phyloP scores from a whole-genome alignment of 2,797 vertebrate genomes.

The Sebastes steindachneri region DNA sequence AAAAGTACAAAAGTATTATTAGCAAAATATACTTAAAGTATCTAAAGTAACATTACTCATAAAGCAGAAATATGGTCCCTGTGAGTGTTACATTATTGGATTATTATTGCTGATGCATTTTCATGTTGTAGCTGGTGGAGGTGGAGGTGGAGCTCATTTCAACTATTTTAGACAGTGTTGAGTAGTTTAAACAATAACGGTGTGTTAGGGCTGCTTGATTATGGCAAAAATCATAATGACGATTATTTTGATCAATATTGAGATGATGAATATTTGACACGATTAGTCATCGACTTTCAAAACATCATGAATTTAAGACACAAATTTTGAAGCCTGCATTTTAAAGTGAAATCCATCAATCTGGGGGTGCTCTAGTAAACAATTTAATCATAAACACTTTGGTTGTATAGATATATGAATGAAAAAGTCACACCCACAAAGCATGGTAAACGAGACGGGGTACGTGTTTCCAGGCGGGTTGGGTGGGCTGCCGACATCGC shows the following conservation, averaged over 20 bases:
- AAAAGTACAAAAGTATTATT: not conserved
- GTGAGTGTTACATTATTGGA: not conserved
- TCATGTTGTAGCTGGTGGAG: not conserved
- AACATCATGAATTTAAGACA: too few relatives aligned
- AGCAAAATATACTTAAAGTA: not conserved
- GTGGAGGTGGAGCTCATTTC: not conserved
- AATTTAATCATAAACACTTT: not conserved
- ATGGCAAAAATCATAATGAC: too few relatives aligned
- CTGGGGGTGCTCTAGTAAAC: not conserved
- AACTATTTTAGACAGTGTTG: not conserved
- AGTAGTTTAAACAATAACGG: rapidly evolving
- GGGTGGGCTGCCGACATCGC: rapidly evolving
- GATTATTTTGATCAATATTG: too few relatives aligned
- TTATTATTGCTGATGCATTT: not conserved
- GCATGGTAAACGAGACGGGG: too few relatives aligned
- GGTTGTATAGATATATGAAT: not conserved
- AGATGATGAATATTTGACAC: too few relatives aligned
- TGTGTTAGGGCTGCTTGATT: too few relatives aligned
- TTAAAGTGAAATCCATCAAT: too few relatives aligned
- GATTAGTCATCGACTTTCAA: too few relatives aligned
- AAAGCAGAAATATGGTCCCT: not conserved
- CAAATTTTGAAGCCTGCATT: rapidly evolving
- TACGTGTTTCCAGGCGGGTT: rapidly evolving
- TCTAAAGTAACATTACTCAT: not conserved
- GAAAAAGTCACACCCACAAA: not conserved